Conservation (phyloP, 2,797 vertebrate genomes). For the Malurus splendens region DNA sequence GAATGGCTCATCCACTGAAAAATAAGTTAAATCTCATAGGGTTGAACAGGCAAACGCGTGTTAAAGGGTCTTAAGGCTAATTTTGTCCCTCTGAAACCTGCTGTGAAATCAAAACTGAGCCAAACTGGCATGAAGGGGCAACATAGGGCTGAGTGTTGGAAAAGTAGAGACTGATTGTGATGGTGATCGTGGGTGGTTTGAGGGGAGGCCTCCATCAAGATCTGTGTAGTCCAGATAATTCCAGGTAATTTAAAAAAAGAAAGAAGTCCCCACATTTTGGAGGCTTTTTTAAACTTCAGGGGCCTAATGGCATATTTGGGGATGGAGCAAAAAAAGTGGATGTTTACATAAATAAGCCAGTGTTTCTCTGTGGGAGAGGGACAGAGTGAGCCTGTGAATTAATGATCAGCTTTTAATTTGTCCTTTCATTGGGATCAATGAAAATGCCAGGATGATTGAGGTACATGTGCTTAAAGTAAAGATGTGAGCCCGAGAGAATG, state of each 20-base stretch:
- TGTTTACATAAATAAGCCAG: background rate
- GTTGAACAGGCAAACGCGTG: background rate
- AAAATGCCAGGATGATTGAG: slow-evolving; percentile 41
- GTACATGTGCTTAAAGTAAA: slow-evolving; percentile 9
- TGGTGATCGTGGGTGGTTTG: background rate
- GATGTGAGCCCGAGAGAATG: background rate
- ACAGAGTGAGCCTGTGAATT: background rate
- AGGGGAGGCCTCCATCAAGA: background rate
- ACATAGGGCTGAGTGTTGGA: background rate
- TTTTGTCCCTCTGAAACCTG: background rate
- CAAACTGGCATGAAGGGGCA: background rate
- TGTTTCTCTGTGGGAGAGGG: background rate
- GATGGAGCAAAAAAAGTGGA: background rate
- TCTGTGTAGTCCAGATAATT: background rate
- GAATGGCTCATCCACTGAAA: background rate
- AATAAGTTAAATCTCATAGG: background rate
- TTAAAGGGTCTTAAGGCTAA: background rate
- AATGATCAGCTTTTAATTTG: slow-evolving; percentile 49
- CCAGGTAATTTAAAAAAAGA: background rate
- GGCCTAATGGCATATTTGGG: rapidly evolving
- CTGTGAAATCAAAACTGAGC: background rate
- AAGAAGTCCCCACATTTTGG: background rate
- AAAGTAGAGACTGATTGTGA: background rate
- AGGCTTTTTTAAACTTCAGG: background rate
- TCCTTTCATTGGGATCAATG: slow-evolving; percentile 33